Conservation (phyloP, 2,888 invertebrate species). For the Tenthredo mesomela region DNA sequence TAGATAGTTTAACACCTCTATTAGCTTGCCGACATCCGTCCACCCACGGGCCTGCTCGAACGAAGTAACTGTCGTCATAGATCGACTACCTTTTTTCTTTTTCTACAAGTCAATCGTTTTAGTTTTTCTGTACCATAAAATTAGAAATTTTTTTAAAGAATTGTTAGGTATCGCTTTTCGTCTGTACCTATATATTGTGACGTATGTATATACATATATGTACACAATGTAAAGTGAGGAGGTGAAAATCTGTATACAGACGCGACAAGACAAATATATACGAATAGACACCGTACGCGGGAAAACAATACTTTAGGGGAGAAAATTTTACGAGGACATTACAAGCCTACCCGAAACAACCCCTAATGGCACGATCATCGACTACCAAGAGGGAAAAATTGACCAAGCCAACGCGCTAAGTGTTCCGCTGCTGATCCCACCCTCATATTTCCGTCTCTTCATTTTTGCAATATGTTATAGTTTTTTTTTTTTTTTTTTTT, state of each 20-base stretch:
- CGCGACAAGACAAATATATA: slow-evolving; percentile 5
- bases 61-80: slow-evolving; percentile 33
- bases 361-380: slow-evolving; percentile 42
- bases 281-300: neutral
- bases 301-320: slow-evolving; percentile 27
- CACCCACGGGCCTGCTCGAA: slow-evolving; percentile 55
- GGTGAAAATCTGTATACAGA: neutral
- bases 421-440: slow-evolving; percentile 6
- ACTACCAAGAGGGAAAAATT: slow-evolving; percentile 43
- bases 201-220: neutral
- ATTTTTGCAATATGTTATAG: neutral
- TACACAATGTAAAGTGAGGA: neutral
- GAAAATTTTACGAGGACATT: slow-evolving; percentile 6
- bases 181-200: neutral
- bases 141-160: neutral
- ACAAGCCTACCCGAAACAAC: neutral
- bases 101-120: slow-evolving; percentile 38
- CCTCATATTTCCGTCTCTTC: neutral
- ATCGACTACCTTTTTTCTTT: neutral
- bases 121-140: neutral
- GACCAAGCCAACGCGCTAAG: slow-evolving; percentile 33
- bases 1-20: slow-evolving; percentile 62
- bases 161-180: neutral
- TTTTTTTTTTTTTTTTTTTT: neutral
- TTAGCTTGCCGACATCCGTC: slow-evolving; percentile 58